These are phyloP conservation scores for Laterallus jamaicensis DNA, from an alignment of 2,113 vertebrate species.

Conservation along the genomic window DNA sequence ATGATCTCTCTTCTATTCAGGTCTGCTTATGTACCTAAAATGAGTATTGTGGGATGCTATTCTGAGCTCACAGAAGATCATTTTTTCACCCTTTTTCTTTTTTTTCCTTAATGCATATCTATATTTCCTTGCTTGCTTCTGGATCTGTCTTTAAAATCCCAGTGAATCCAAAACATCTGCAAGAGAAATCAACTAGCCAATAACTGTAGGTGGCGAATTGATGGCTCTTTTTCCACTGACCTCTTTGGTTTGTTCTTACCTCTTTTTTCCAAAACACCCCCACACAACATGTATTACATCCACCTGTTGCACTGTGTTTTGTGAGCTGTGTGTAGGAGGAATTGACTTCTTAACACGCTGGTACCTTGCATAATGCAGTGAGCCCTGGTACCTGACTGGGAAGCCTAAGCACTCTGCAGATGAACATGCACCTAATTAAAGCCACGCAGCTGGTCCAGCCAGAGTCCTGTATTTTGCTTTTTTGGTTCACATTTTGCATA, in stretches of 20 bases:
- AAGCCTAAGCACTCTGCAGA: not conserved
- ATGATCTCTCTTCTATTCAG: not conserved
- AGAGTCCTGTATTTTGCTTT: not conserved
- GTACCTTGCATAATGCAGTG: not conserved
- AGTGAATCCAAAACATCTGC: not conserved
- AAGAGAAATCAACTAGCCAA: not conserved
- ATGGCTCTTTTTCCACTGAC: slow-evolving; percentile 34
- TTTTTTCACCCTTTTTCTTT: not conserved
- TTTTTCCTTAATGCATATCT: rapidly evolving
- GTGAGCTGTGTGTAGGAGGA: slow-evolving; percentile 20
- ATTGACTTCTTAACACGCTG: not conserved
- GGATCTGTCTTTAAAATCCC: not conserved
- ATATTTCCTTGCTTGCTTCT: not conserved
- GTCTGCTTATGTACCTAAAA: not conserved
- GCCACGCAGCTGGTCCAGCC: not conserved
- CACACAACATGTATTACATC: not conserved
- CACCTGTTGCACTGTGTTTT: slow-evolving; percentile 35
- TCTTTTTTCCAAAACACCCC: slow-evolving; percentile 43
- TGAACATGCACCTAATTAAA: not conserved
- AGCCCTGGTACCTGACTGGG: not conserved
- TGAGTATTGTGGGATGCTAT: not conserved
- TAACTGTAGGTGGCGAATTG: not conserved
- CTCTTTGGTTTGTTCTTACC: not conserved
- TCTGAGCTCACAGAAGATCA: not conserved
- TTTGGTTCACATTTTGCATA: not conserved